Base-by-base conservation (phyloP, 1,140 invertebrate genomes). In the Aphis gossypii region DNA sequence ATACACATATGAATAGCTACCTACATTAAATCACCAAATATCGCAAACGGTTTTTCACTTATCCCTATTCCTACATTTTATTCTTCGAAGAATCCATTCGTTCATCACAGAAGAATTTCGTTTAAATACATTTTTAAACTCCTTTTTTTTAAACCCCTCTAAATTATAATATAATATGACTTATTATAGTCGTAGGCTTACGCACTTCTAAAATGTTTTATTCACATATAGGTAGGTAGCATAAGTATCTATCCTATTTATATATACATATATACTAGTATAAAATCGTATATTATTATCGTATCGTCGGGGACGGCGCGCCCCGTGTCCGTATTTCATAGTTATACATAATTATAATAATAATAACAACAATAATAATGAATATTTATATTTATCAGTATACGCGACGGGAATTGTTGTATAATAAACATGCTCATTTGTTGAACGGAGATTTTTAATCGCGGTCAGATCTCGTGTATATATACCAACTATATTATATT, bases 221-320 rank as follows among this genome's bases (percentile, higher is more conserved):
- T 76, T 76, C 60, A 76, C 30, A n/a, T 76, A 51, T 51, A 35
- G 30, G 14, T 76, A 76, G 60, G n/a, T 76, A 30, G 14, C 18
- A 35, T n/a, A n/a, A n/a, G 60, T 76, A n/a, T 14, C 30, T 30
- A 30, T 46, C 60, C 60, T n/a, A 68, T n/a, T 11, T 14, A 14
- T 51, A 51, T 14, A 51, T 3, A 46, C 4, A n/a, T n/a, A 68
- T 14, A n/a, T n/a, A 76, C 48, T 23, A 4, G 30, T 68, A n/a
- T 68, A 68, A 76, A 76, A n/a, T 76, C 14, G n/a, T 76, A 76
- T 76, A 76, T n/a, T 76, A n/a, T 76, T 76, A 68, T 68, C 60
- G 60, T 76, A 4, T 76, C 5, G 14, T 18, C 30, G 30, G 60
- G 60, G 14, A 76, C 60, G 60, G 60, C 60, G 60, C 60, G 60